Evolutionary conservation across 2,888 invertebrate species (phyloP), one percentile per base, ranked within the genome.

Genomic region (Lycophotia porphyrea): DNA sequence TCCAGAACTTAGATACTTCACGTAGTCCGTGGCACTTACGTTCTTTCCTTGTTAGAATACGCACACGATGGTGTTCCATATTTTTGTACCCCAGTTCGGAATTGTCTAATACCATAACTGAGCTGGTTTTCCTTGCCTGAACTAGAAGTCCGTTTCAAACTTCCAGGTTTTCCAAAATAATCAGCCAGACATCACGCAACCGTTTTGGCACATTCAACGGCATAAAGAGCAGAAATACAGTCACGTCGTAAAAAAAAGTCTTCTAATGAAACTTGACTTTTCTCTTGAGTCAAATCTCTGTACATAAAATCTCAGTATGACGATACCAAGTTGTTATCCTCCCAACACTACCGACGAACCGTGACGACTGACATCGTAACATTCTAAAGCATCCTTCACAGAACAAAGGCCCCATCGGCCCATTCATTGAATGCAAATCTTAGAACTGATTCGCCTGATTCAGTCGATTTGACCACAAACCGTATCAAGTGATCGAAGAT

Each of bases 361-460:
- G 66, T 84, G 66, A 80, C 81, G 64, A 24, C 36, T 61, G 42
- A 49, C 44, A 44, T 49, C 39, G 55, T 49, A 52, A 34, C 66
- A 71, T 36, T 70, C 76, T 76, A 60, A 36, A 55, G 42, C 44
- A 78, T 78, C 74, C 68, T 84, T 52, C 58, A 55, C 11, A 31
- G 70, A 72, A 80, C 75, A 83, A 83, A 69, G 65, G 60, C 77
- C 55, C 27, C 81, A 80, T 47, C 81, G 27, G 63, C 55, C 70
- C 84, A 80, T 85, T 85, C 80, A 85, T 78, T 86, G 63, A 80
- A 85, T 86, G 84, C 74, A 78, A 85, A 85, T 85, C 60, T 75
- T 58, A 49, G 71, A 60, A 39, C 27, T 60, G 65, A 78, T 76
- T 63, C 36, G 65, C 49, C n/a, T n/a, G n/a, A n/a, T 18, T 1